Evolutionary conservation across 2,797 vertebrate genomes (phyloP).

Genomic region (Tragelaphus eurycerus): DNA sequence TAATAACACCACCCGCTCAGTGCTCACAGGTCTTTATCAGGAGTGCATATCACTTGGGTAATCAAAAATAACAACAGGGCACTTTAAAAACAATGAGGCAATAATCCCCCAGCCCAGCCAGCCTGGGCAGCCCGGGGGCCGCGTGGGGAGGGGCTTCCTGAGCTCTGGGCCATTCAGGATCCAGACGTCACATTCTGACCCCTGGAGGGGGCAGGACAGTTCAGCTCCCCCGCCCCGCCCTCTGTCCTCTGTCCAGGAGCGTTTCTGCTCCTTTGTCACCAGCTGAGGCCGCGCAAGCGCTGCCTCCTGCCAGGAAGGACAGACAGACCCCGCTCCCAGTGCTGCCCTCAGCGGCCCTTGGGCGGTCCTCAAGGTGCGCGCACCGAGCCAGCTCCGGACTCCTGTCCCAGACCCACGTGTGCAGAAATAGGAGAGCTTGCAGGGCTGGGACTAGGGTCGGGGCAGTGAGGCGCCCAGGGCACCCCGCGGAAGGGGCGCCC

Average conservation of each 20-base stretch:
- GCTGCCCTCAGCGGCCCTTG: background rate
- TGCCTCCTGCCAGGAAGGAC: background rate
- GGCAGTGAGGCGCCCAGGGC: accelerated
- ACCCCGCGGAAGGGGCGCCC: accelerated
- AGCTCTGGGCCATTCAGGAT: background rate
- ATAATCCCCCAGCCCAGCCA: background rate
- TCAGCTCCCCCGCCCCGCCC: accelerated
- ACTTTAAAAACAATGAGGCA: background rate
- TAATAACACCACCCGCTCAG: background rate
- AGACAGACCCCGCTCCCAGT: background rate
- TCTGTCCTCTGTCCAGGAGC: accelerated
- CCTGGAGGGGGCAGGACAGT: accelerated
- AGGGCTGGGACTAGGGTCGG: background rate
- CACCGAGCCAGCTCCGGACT: background rate
- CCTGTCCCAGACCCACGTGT: background rate
- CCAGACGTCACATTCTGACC: background rate
- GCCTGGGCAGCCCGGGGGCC: background rate
- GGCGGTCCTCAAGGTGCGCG: background rate
- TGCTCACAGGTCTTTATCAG: background rate
- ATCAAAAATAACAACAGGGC: slow-evolving; percentile 2
- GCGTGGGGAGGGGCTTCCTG: background rate
- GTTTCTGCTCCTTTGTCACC: background rate
- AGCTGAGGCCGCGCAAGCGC: background rate
- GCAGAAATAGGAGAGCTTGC: background rate
- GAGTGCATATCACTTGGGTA: background rate